Conservation (phyloP, 2,888 invertebrate genomes). For the Lithophane semibrunnea region DNA sequence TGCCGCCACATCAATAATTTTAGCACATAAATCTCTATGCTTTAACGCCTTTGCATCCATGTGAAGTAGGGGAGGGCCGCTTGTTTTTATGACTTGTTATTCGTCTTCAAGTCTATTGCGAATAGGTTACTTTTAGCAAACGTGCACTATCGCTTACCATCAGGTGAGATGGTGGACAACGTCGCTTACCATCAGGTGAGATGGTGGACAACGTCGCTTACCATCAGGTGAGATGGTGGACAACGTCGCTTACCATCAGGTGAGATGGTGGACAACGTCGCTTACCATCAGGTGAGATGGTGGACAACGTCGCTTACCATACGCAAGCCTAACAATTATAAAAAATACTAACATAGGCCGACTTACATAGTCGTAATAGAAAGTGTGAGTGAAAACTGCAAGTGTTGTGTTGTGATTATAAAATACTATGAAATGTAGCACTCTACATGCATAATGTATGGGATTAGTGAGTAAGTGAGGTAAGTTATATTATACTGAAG, state of each 20-base stretch:
- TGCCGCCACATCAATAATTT: not conserved
- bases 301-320: too few species aligned
- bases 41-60: too few species aligned
- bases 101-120: not conserved
- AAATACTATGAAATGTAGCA: conserved; percentile 12
- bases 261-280: too few species aligned
- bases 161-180: too few species aligned
- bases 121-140: not conserved
- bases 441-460: conserved; percentile 27
- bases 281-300: too few species aligned
- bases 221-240: too few species aligned
- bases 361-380: conserved; percentile 19
- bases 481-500: not conserved
- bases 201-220: too few species aligned
- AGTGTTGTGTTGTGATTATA: conserved; percentile 16
- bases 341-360: not conserved
- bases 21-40: not conserved
- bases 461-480: not conserved
- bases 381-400: conserved; percentile 23
- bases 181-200: too few species aligned
- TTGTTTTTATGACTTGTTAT: not conserved
- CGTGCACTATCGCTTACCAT: too few species aligned
- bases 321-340: not conserved
- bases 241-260: too few species aligned
- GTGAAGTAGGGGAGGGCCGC: too few species aligned